Base-by-base conservation (phyloP, 2,888 invertebrate genomes). In the Nymphalis polychloros region DNA sequence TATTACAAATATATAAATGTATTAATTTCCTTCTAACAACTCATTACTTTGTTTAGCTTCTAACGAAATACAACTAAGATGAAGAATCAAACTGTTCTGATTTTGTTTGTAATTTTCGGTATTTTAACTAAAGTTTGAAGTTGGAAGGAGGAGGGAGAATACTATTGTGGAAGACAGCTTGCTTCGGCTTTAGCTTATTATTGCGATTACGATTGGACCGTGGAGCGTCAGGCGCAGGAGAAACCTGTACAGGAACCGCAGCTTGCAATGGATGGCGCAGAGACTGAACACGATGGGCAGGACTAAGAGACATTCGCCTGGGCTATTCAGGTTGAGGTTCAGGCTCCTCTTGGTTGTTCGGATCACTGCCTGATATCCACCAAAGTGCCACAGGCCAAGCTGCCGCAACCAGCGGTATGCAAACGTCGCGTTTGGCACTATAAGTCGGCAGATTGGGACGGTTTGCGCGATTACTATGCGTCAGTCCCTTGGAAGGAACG, bases 291-390 rank as follows among this genome's bases (percentile, higher is more conserved):
- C 66, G 0, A 64, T 79, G 66, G 75, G 73, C 17, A 70, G 79
- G 20, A 76, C 75, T 4, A 82, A 81, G 71, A 64, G 81, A 16
- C 77, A 79, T 19, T 75, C 82, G 8, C 23, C 23, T n/a, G n/a
- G n/a, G n/a, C n/a, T n/a, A n/a, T n/a, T n/a, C n/a, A n/a, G n/a
- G n/a, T n/a, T n/a, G n/a, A n/a, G n/a, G n/a, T n/a, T n/a, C n/a
- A n/a, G n/a, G n/a, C n/a, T n/a, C n/a, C n/a, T n/a, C n/a, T n/a
- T n/a, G n/a, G n/a, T n/a, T n/a, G n/a, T n/a, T n/a, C n/a, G n/a
- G n/a, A n/a, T n/a, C n/a, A n/a, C n/a, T n/a, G n/a, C n/a, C n/a
- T n/a, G n/a, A n/a, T n/a, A n/a, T n/a, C n/a, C n/a, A n/a, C n/a
- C n/a, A n/a, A n/a, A n/a, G n/a, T n/a, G n/a, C n/a, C n/a, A n/a